Evolutionary conservation across 2,888 invertebrate species (phyloP).

Genomic region (Aspidiotus rigidus): DNA sequence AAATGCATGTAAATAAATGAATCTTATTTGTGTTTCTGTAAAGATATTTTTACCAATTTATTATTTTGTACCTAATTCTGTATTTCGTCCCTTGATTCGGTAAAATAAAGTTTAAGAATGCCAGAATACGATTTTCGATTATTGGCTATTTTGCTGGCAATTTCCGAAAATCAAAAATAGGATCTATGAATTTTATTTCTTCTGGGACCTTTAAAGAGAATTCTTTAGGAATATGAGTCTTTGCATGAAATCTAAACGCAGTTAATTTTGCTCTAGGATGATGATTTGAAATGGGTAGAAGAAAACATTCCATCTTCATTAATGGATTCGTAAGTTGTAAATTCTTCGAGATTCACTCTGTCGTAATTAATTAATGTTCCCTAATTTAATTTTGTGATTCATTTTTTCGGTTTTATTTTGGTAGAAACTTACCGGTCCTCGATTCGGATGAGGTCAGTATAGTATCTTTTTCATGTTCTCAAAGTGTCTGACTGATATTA

Average conservation of each 20-base stretch:
- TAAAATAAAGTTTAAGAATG: too few relatives aligned
- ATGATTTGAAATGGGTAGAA: constrained; percentile 84
- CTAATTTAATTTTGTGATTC: neutral
- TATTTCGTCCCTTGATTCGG: too few relatives aligned
- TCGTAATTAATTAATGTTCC: constrained; percentile 8
- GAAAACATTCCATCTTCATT: constrained; percentile 78
- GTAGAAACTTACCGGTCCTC: constrained; percentile 54
- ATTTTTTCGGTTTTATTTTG: constrained; percentile 34
- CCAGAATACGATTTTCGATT: too few relatives aligned
- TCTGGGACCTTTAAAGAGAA: too few relatives aligned
- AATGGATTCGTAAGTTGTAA: constrained; percentile 53
- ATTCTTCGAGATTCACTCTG: neutral
- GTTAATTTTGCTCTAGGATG: constrained; percentile 49
- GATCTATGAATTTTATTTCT: too few relatives aligned
- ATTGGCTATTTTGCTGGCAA: too few relatives aligned
- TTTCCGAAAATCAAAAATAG: too few relatives aligned
- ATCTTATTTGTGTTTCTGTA: too few relatives aligned
- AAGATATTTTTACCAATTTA: too few relatives aligned
- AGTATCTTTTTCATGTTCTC: too few relatives aligned
- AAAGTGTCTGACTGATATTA: neutral
- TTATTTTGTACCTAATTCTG: too few relatives aligned
- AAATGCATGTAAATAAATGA: too few relatives aligned
- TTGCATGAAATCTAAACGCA: neutral
- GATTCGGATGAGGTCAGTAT: constrained; percentile 58
- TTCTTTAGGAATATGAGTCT: neutral